phyloP scores from a whole-genome alignment of 2,797 vertebrate genomes.

The Prionace glauca region DNA sequence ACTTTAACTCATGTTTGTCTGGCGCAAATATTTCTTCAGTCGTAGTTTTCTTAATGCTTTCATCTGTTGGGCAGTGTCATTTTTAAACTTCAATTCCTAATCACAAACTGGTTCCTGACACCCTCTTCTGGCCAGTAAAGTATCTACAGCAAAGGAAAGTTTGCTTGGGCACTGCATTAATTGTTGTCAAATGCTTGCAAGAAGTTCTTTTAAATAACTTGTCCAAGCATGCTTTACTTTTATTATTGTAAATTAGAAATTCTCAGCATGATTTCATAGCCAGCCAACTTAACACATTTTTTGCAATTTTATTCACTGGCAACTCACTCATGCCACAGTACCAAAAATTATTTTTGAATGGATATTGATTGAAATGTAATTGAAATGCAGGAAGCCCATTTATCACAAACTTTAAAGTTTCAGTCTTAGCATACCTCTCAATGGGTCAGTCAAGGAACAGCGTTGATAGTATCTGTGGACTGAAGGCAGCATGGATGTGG shows the following conservation, averaged over 20 bases:
- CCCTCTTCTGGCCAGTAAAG: background rate
- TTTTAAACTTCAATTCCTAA: background rate
- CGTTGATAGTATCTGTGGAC: constrained; percentile 3
- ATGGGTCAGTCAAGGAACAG: background rate
- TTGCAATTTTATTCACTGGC: constrained; percentile 21
- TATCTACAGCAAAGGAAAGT: background rate
- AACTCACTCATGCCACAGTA: background rate
- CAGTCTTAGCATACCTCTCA: background rate
- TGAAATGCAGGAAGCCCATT: background rate
- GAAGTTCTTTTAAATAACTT: background rate
- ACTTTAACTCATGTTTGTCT: background rate
- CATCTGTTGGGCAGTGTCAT: background rate
- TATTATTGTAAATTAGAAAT: background rate
- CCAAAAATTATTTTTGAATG: background rate
- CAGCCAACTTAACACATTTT: background rate
- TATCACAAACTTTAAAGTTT: background rate
- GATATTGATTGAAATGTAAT: constrained; percentile 1
- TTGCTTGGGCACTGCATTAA: background rate
- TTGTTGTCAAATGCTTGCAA: background rate
- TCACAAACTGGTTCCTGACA: background rate
- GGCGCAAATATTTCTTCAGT: background rate
- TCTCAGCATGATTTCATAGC: background rate
- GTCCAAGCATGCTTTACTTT: background rate
- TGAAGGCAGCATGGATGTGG: constrained; percentile 6
- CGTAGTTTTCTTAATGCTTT: background rate